Conservation (phyloP, 2,113 vertebrate species). For the Actenoides hombroni region DNA sequence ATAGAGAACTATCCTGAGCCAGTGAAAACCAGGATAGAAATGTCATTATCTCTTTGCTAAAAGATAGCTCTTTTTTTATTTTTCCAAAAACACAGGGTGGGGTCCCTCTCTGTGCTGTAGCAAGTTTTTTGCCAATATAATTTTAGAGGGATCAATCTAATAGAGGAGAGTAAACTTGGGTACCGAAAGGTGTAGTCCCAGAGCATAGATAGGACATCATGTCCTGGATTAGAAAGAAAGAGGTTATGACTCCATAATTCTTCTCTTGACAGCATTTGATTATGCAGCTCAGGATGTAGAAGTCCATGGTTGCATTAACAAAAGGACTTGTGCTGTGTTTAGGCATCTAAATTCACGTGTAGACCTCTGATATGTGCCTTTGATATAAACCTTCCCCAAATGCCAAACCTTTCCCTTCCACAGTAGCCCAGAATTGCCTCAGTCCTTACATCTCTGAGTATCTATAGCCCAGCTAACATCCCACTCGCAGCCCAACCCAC, state of each 20-base stretch:
- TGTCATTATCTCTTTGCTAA: not conserved
- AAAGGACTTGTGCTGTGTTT: not conserved
- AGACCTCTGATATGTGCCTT: not conserved
- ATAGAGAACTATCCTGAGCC: not conserved
- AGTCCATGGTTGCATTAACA: not conserved
- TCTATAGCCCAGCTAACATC: not conserved
- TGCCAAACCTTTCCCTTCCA: not conserved
- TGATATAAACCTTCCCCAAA: not conserved
- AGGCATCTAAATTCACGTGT: not conserved
- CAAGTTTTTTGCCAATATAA: not conserved
- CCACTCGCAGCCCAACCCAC: not conserved
- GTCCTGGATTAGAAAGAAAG: not conserved
- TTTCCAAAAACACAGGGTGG: not conserved
- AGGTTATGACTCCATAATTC: not conserved
- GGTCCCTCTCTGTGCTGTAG: not conserved
- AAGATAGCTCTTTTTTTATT: not conserved
- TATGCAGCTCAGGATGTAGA: not conserved
- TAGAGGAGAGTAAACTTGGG: fast-evolving
- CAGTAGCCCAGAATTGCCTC: not conserved
- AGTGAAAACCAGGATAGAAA: not conserved
- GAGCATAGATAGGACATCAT: fast-evolving
- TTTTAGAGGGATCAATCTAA: not conserved
- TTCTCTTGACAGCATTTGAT: not conserved
- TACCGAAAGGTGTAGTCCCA: fast-evolving
- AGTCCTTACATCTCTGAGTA: not conserved